phyloP scores from a whole-genome alignment of 2,113 vertebrate genomes.

The Sinosuthora webbiana region DNA sequence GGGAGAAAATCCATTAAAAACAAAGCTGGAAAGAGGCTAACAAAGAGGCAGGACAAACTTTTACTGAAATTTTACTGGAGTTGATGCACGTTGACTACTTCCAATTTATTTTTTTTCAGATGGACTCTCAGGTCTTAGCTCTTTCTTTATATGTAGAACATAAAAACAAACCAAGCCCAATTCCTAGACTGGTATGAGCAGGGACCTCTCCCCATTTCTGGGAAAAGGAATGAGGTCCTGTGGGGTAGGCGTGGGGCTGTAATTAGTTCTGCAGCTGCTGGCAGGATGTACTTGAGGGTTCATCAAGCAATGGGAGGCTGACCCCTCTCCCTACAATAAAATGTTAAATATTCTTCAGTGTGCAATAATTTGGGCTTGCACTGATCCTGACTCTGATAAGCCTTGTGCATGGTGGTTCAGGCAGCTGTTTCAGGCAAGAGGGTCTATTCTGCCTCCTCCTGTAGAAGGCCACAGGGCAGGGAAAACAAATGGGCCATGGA shows the following conservation, averaged over 20 bases:
- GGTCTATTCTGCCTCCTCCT: background rate
- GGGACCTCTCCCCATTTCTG: constrained; percentile 46
- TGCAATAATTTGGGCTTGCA: background rate
- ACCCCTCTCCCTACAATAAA: constrained; percentile 46
- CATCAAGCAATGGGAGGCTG: constrained; percentile 32
- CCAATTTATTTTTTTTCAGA: background rate
- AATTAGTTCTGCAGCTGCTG: constrained; percentile 49
- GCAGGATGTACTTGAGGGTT: constrained; percentile 8
- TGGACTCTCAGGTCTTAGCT: background rate
- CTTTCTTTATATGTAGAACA: background rate
- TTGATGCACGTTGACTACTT: background rate
- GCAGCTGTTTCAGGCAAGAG: background rate
- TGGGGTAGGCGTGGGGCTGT: constrained; percentile 47
- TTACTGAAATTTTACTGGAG: background rate
- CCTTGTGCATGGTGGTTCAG: background rate
- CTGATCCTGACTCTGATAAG: background rate
- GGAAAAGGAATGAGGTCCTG: constrained; percentile 36
- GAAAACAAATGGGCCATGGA: background rate
- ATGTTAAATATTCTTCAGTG: constrained; percentile 46
- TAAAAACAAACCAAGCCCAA: constrained; percentile 52
- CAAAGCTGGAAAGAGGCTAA: background rate
- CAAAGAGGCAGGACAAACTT: background rate
- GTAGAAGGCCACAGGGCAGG: background rate
- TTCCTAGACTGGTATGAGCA: constrained; percentile 27
- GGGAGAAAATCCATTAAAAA: background rate